Evolutionary conservation across 2,113 vertebrate genomes (phyloP).

Genomic region (Elephas maximus): DNA sequence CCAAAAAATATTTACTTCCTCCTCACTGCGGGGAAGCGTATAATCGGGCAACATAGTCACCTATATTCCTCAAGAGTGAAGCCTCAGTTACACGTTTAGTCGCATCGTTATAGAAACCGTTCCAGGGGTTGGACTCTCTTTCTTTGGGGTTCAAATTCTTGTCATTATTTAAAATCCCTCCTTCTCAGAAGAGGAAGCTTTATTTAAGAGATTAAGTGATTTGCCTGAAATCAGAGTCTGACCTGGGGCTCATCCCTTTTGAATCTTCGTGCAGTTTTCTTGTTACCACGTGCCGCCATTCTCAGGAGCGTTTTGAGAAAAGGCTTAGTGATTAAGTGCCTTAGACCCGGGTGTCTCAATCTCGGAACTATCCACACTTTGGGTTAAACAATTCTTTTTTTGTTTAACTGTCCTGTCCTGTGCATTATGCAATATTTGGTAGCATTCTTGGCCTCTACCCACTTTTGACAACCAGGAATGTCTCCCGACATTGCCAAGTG

Average conservation of each 20-base stretch:
- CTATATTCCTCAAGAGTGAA: conserved; percentile 42
- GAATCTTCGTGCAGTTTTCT: conserved; percentile 30
- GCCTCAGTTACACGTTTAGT: not conserved
- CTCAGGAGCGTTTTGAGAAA: not conserved
- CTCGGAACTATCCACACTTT: not conserved
- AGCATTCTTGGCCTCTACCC: not conserved
- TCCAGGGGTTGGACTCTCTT: not conserved
- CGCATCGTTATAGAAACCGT: not conserved
- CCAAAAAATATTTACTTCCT: conserved; percentile 10
- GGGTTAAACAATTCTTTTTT: not conserved
- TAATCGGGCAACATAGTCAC: not conserved
- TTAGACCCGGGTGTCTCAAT: not conserved
- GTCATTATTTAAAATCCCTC: conserved; percentile 38
- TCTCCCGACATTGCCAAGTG: conserved; percentile 13
- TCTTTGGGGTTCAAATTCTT: conserved; percentile 18
- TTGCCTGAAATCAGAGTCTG: conserved; percentile 18
- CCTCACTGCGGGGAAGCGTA: not conserved
- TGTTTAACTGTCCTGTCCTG: not conserved
- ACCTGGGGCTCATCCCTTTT: not conserved
- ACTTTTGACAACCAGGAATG: conserved; percentile 33
- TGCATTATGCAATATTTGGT: not conserved
- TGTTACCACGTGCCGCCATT: not conserved
- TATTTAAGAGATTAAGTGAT: conserved; percentile 34
- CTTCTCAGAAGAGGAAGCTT: not conserved
- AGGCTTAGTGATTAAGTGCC: not conserved